phyloP scores from a whole-genome alignment of 1,140 invertebrate species.

The Drosophila jambulina region DNA sequence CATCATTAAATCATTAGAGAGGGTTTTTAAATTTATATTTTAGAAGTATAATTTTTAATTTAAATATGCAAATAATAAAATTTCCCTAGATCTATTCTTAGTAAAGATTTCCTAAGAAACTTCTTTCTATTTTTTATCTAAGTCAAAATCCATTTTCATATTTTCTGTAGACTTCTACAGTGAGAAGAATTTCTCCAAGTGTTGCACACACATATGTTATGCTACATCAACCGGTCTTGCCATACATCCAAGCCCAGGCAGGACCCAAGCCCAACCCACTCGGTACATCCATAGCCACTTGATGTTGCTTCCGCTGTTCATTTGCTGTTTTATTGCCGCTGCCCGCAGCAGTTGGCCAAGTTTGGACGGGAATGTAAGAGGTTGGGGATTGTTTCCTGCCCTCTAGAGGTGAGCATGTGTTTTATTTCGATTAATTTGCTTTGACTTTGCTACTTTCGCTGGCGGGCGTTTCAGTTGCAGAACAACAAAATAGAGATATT shows the following conservation, averaged over 20 bases:
- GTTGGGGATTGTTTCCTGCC: slow-evolving; percentile 10
- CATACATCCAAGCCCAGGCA: slow-evolving; percentile 28
- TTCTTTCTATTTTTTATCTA: not conserved
- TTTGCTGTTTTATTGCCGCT: slow-evolving; percentile 78
- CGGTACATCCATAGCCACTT: slow-evolving; percentile 57
- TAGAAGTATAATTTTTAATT: no score
- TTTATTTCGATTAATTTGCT: slow-evolving; percentile 39
- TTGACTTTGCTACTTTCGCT: slow-evolving; percentile 11
- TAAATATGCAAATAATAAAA: no score
- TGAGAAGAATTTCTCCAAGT: not conserved
- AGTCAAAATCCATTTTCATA: not conserved
- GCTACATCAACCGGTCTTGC: slow-evolving; percentile 29
- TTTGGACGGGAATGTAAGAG: slow-evolving; percentile 7
- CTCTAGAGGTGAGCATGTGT: slow-evolving; percentile 47
- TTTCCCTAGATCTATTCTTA: not conserved
- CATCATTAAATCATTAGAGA: no score
- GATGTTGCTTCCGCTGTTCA: slow-evolving; percentile 77
- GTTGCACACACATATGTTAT: not conserved
- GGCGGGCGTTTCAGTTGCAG: not conserved
- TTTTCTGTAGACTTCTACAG: not conserved
- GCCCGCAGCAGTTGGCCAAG: slow-evolving; percentile 50
- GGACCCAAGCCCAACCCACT: slow-evolving; percentile 33
- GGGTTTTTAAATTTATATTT: no score
- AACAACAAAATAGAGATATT: slow-evolving; percentile 3
- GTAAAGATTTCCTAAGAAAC: not conserved